A percentile compares a stretch with the other conserved stretches of the same genome.
Evolutionary conservation across 2,888 invertebrate species (phyloP).

Genomic region (Saturnia japonica): DNA sequence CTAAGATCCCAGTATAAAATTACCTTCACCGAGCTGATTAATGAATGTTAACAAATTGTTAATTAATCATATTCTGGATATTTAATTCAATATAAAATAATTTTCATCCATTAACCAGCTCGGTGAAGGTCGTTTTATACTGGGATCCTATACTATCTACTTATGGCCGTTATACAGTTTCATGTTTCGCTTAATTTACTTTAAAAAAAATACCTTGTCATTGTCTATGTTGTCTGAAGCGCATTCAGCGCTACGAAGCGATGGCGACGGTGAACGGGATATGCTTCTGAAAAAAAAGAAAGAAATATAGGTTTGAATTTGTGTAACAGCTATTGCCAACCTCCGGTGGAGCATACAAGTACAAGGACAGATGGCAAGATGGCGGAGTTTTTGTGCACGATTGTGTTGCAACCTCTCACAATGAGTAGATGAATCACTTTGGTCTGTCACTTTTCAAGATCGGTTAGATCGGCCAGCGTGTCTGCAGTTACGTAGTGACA

Average conservation of each 20-base stretch:
- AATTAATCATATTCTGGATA: no score
- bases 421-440: not conserved
- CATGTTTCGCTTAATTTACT: not conserved
- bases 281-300: conserved; percentile 64
- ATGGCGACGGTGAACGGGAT: conserved; percentile 79
- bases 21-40: no score
- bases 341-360: no score
- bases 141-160: no score
- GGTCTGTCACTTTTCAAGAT: not conserved
- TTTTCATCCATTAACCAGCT: no score
- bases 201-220: conserved; percentile 59
- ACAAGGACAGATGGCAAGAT: not conserved
- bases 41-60: no score
- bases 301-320: not conserved
- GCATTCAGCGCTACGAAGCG: conserved; percentile 58
- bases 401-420: not conserved
- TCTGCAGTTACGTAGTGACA: not conserved
- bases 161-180: no score
- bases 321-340: not conserved
- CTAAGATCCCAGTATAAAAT: no score
- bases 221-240: conserved; percentile 60
- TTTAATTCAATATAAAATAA: no score
- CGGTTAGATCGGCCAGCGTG: not conserved
- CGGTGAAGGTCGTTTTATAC: no score
- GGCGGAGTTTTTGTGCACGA: not conserved